These are phyloP conservation scores for Cantharis rufa DNA, from an alignment of 2,888 invertebrate species.

Conservation along the genomic window DNA sequence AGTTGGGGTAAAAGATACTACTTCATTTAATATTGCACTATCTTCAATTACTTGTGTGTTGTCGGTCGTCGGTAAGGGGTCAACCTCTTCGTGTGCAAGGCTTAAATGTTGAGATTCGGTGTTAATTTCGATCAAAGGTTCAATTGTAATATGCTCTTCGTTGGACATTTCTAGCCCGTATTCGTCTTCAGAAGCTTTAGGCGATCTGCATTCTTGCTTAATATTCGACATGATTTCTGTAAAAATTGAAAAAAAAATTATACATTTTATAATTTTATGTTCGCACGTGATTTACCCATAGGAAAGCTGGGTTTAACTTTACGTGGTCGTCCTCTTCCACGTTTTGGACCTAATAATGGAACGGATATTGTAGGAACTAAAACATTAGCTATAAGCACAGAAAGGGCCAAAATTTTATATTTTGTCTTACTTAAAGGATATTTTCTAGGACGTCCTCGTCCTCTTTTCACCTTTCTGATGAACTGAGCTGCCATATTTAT, in stretches of 20 bases:
- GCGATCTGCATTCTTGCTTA: slow-evolving; percentile 26
- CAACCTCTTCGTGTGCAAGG: background rate
- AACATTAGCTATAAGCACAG: background rate
- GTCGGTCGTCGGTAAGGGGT: background rate
- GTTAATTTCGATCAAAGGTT: slow-evolving; percentile 39
- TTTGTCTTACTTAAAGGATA: slow-evolving; percentile 51
- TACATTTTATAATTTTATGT: background rate
- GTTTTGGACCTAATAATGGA: slow-evolving; percentile 28
- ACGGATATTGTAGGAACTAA: background rate
- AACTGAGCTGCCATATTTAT: background rate
- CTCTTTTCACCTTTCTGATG: slow-evolving; percentile 46
- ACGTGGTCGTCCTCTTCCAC: slow-evolving; percentile 37
- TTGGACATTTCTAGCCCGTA: background rate
- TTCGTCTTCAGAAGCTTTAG: slow-evolving; percentile 52
- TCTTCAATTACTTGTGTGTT: background rate
- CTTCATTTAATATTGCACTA: background rate
- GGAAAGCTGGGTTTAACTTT: slow-evolving; percentile 26
- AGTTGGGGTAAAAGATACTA: background rate
- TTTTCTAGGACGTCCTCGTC: slow-evolving; percentile 61
- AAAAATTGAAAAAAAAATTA: background rate
- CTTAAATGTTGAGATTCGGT: slow-evolving; percentile 15
- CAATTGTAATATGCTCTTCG: slow-evolving; percentile 25
- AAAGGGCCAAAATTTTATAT: background rate
- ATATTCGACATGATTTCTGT: slow-evolving; percentile 5
- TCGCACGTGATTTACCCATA: background rate